Percentiles rank a stretch among this genome's conserved stretches.
phyloP scores from a whole-genome alignment of 2,888 invertebrate genomes.

The Archips crataeganus region DNA sequence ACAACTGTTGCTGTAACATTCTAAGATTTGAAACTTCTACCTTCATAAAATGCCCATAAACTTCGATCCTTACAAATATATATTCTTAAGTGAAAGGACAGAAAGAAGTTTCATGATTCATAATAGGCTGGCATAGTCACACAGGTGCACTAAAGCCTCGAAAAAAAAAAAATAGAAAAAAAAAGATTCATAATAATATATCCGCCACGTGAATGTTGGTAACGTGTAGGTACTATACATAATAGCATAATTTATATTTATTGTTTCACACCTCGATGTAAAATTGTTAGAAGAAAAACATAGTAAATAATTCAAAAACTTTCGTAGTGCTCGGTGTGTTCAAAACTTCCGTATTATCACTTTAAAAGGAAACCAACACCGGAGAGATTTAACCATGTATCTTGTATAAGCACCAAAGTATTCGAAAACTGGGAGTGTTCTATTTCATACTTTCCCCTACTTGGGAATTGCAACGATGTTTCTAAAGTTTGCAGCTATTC shows the following conservation, averaged over 20 bases:
- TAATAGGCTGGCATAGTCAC: too few species aligned
- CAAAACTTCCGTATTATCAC: slow-evolving; percentile 43
- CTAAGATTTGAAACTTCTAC: background rate
- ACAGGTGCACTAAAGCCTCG: too few species aligned
- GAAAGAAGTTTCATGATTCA: background rate
- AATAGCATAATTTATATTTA: slow-evolving; percentile 9
- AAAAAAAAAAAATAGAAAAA: too few species aligned
- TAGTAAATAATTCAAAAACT: slow-evolving; percentile 28
- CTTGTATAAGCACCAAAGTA: slow-evolving; percentile 51
- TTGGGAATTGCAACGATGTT: slow-evolving; percentile 56
- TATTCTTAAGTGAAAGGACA: background rate
- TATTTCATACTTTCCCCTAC: slow-evolving; percentile 62
- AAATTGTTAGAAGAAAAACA: slow-evolving; percentile 27
- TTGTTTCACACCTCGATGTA: slow-evolving; percentile 12
- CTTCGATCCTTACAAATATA: background rate
- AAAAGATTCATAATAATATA: background rate
- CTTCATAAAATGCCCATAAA: background rate
- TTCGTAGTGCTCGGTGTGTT: slow-evolving; percentile 19
- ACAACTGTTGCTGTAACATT: background rate
- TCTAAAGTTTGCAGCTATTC: slow-evolving; percentile 58
- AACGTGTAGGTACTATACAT: background rate
- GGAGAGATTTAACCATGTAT: slow-evolving; percentile 48
- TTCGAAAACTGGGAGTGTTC: slow-evolving; percentile 51
- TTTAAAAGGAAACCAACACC: slow-evolving; percentile 38
- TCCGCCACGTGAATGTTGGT: background rate